Evolutionary conservation across 2,888 invertebrate species (phyloP).

Genomic region (Ormyrus thymus): DNA sequence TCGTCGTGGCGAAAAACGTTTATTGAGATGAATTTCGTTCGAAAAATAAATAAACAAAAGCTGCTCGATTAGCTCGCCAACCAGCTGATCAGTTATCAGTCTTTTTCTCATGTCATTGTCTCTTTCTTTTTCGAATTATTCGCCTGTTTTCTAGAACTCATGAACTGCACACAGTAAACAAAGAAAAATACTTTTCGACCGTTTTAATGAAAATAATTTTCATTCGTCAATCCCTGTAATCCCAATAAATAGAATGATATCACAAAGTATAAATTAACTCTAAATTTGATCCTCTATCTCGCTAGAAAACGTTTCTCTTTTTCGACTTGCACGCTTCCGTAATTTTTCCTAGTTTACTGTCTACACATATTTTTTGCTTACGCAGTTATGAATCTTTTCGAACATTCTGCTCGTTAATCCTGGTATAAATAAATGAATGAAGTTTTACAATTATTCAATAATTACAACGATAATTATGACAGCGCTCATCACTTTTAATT

Average conservation of each 20-base stretch:
- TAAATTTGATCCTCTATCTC: not conserved
- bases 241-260: too few relatives aligned
- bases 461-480: slow-evolving; percentile 8
- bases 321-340: not conserved
- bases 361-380: slow-evolving; percentile 16
- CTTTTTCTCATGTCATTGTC: slow-evolving; percentile 54
- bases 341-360: slow-evolving; percentile 26
- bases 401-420: slow-evolving; percentile 6
- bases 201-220: too few relatives aligned
- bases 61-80: slow-evolving; percentile 34
- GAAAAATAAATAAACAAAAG: slow-evolving; percentile 23
- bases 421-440: slow-evolving; percentile 37
- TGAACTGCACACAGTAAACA: slow-evolving; percentile 33
- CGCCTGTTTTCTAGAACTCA: slow-evolving; percentile 1
- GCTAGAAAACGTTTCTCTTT: not conserved
- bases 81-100: slow-evolving; percentile 51
- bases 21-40: not conserved
- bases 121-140: slow-evolving; percentile 29
- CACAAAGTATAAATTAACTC: not conserved
- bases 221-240: too few relatives aligned
- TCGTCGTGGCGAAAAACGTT: slow-evolving; percentile 11
- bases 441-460: slow-evolving; percentile 32
- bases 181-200: not conserved
- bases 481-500: slow-evolving; percentile 11
- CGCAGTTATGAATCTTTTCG: slow-evolving; percentile 3